Base-by-base conservation (phyloP, 2,113 vertebrate species). In the Ptilonorhynchus violaceus region DNA sequence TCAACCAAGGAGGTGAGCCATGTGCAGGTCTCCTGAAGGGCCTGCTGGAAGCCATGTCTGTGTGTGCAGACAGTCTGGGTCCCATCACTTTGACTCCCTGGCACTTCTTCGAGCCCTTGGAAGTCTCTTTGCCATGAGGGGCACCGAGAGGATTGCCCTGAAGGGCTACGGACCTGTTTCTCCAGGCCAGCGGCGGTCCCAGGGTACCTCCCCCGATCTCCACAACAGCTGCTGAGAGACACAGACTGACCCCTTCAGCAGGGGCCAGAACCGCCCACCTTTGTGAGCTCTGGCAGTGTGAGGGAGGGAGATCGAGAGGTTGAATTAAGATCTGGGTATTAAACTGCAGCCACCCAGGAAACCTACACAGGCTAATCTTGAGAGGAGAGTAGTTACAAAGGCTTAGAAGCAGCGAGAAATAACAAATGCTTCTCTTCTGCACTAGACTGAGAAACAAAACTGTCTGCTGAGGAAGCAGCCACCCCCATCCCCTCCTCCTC, bases 341-440 rank as follows among this genome's bases (percentile, higher is more conserved):
- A 52, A 83, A 93, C 22, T 84, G 53, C 88, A 88, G 35, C 64
- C 49, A 33, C 75, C 21, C 50, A 52, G 82, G 90, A 93, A 92
- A 88, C 27, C 55, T 78, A 24, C 25, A 16, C 33, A n/a, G 30
- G 13, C 59, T 69, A 6, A 14, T 67, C 44, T n/a, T n/a, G 33
- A 63, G 74, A 80, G 30, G 30, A 67, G 46, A 23, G 56, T 13
- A 79, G 64, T 87, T 86, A 88, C 55, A 60, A 63, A 74, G 68
- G 37, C 49, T 81, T 59, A 70, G 52, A 82, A 56, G 31, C 8
- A 81, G n/a, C 1, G 0, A 73, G 75, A 92, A 10, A 25, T 84
- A 59, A 58, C 23, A 64, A 50, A 59, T 30, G 16, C 35, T 52
- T 52, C 37, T 79, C n/a, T 39, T 69, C 78, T 44, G 50, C 69